A percentile compares a stretch with the other conserved stretches of the same genome.
These are phyloP conservation scores for Chelon auratus DNA, from an alignment of 2,797 vertebrate genomes.

Conservation along the genomic window DNA sequence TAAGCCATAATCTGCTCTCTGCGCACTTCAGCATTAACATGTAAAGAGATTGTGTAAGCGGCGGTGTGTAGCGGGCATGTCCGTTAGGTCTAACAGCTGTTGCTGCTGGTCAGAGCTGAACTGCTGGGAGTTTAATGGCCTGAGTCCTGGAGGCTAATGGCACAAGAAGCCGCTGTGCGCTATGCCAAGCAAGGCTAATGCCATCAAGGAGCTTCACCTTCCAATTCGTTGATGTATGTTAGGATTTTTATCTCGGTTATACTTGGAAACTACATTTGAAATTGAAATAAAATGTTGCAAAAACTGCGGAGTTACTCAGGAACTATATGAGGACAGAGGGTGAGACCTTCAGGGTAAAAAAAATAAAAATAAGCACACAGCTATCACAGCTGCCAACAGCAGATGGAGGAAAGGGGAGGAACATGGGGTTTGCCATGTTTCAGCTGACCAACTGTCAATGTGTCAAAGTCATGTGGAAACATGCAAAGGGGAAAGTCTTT, in stretches of 20 bases:
- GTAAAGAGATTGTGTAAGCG: conserved; percentile 64
- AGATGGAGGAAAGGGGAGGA: conserved; percentile 29
- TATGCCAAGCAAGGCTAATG: neutral
- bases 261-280: too few species aligned
- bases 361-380: conserved; percentile 22
- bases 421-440: conserved; percentile 51
- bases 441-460: conserved; percentile 57
- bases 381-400: conserved; percentile 49
- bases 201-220: neutral
- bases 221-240: neutral
- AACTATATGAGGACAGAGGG: conserved; percentile 21
- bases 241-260: neutral
- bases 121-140: conserved; percentile 48
- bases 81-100: conserved; percentile 54
- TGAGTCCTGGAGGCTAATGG: conserved; percentile 42
- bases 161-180: conserved; percentile 11
- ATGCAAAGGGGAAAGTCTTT: conserved; percentile 36
- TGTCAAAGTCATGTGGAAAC: conserved; percentile 51
- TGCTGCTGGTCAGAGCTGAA: conserved; percentile 52
- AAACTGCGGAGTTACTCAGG: neutral
- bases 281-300: too few species aligned
- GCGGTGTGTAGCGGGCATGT: conserved; percentile 29
- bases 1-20: conserved; percentile 67
- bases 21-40: conserved; percentile 57
- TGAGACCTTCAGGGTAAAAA: conserved; percentile 28